These are phyloP conservation scores for Gallinago undulata DNA, from an alignment of 2,113 vertebrate species.

Conservation along the genomic window DNA sequence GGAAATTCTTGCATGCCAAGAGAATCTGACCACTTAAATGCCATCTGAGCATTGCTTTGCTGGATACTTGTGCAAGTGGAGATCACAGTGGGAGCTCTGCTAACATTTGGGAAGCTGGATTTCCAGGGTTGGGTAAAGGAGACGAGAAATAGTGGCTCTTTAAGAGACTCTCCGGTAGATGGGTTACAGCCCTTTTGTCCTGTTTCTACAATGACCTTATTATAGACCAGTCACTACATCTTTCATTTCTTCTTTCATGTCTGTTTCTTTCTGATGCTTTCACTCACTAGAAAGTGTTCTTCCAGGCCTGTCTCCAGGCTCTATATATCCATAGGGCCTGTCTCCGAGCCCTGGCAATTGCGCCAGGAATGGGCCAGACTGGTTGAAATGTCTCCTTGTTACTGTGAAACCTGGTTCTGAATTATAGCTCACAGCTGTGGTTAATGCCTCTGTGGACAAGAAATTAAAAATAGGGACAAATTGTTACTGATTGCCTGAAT, in stretches of 20 bases:
- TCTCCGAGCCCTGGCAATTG: neutral
- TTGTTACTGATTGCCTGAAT: neutral
- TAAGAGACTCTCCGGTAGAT: neutral
- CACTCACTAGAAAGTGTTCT: neutral
- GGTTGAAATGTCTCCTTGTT: neutral
- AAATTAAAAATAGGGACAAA: neutral
- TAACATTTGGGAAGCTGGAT: neutral
- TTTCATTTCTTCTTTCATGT: neutral
- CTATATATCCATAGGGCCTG: neutral
- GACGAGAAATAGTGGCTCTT: neutral
- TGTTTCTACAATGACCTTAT: neutral
- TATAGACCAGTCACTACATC: neutral
- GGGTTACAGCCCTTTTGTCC: neutral
- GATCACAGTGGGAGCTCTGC: neutral
- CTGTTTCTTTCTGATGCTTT: neutral
- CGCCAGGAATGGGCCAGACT: neutral
- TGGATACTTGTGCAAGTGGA: neutral
- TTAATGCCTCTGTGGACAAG: neutral
- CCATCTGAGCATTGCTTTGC: neutral
- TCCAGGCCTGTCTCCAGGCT: neutral
- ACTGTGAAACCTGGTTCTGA: neutral
- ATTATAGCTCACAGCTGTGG: neutral
- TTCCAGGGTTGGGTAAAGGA: neutral
- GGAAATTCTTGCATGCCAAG: neutral
- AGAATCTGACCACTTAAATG: neutral